Evolutionary conservation across 1,140 invertebrate species (phyloP), one percentile per base, ranked within the genome.

Genomic region (Heterodera schachtii): DNA sequence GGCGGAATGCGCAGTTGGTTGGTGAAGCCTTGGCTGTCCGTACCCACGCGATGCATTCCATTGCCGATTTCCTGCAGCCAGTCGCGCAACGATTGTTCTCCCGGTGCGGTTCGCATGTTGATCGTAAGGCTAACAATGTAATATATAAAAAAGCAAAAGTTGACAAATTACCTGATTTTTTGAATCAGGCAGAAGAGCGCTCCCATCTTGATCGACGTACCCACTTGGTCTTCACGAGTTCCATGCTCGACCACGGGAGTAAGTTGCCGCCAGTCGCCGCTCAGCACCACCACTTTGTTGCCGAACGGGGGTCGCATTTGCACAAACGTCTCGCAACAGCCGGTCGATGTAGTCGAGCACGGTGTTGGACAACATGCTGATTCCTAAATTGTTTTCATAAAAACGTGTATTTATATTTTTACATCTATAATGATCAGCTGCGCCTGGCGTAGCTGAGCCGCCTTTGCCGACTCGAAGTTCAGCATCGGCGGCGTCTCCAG

Each of bases 191-290:
- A 9, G 47, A 74, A 43, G 6, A 64, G 64, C 4, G 69, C 21
- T 9, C 44, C 74, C 44, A 76, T 73, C 5, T 80, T 44, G 5
- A 73, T 73, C 16, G 11, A 16, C 19, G 11, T 73, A n/a, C 44
- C 31, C 13, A 74, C 73, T 41, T 75, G 31, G 43, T 84, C 73
- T 64, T 69, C 73, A 6, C 31, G 49, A 3, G 52, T 81, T 4
- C 31, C 19, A 7, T 80, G 46, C 44, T 74, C 60, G 3, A 84
- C 82, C 6, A 90, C 83, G 13, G 87, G 87, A 11, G 87, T 67
- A 2, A 78, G 83, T 83, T 90, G 88, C 9, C 84, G 57, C 80
- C 87, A 90, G 82, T 90, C 88, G n/a, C 89, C 86, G 9, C 85
- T 84, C 6, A 90, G 66, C 13, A 90, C 31, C 0, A 88, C 76